Conservation (phyloP, 2,888 invertebrate species). For the Drosophila mimetica region DNA sequence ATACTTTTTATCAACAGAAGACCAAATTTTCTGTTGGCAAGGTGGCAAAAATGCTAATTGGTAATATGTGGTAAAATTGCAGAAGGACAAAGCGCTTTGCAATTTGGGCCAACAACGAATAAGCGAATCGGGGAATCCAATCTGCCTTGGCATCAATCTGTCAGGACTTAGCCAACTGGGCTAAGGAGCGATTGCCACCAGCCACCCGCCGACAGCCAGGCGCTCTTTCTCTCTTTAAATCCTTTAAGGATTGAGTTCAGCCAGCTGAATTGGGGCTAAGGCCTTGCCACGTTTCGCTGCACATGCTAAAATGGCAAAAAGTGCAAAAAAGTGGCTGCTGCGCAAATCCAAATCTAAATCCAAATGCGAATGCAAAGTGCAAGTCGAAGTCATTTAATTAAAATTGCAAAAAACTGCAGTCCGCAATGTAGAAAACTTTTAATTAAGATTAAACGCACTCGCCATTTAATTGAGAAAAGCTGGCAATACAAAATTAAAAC, state of each 20-base stretch:
- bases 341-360: background rate
- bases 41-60: constrained; percentile 22
- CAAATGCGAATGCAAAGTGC: constrained; percentile 40
- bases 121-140: background rate
- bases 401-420: constrained; percentile 16
- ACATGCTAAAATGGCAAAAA: constrained; percentile 12
- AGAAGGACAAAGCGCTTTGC: background rate
- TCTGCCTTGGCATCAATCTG: constrained; percentile 20
- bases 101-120: constrained; percentile 2
- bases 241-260: constrained; percentile 43
- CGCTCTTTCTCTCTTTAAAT: constrained; percentile 24
- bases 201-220: too few relatives aligned
- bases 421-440: constrained; percentile 20
- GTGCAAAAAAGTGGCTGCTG: constrained; percentile 4
- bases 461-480: constrained; percentile 11
- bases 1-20: constrained; percentile 12
- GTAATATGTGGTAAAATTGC: background rate
- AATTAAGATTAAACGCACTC: constrained; percentile 36
- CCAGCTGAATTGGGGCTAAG: constrained; percentile 41
- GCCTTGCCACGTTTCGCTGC: constrained; percentile 39
- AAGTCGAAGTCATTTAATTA: constrained; percentile 39
- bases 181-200: constrained; percentile 22
- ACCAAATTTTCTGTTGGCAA: constrained; percentile 5
- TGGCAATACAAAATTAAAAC: background rate
- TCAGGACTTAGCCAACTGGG: constrained; percentile 17